These are phyloP conservation scores for Mungos mungo DNA, from an alignment of 2,113 vertebrate genomes.

Conservation along the genomic window DNA sequence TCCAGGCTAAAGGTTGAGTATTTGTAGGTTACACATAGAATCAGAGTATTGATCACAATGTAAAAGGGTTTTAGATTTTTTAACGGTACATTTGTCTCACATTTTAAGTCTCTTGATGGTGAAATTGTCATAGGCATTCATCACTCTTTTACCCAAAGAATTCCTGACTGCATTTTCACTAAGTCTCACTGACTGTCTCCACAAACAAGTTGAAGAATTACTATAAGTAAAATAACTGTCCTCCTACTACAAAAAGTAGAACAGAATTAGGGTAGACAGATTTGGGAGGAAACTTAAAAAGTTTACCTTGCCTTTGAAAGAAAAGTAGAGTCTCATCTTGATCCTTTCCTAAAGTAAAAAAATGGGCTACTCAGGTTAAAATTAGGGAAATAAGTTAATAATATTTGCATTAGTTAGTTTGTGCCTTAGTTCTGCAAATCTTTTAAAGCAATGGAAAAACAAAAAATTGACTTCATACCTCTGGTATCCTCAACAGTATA, in stretches of 20 bases:
- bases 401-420: background rate
- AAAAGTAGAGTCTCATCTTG: conserved; percentile 24
- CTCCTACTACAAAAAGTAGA: background rate
- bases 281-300: background rate
- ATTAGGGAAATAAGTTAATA: conserved; percentile 1
- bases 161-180: background rate
- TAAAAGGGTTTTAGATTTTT: background rate
- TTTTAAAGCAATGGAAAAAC: background rate
- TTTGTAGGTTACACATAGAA: background rate
- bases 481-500: background rate
- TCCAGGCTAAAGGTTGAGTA: background rate
- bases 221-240: background rate
- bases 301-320: background rate
- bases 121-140: background rate
- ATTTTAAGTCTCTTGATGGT: conserved; percentile 12
- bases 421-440: background rate
- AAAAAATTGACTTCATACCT: background rate
- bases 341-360: background rate
- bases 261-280: background rate
- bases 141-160: background rate
- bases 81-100: background rate
- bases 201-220: background rate
- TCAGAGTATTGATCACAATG: conserved; percentile 25
- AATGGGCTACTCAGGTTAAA: background rate
- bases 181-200: background rate